Conservation (phyloP, 2,888 invertebrate genomes). For the Apodemia duryi region DNA sequence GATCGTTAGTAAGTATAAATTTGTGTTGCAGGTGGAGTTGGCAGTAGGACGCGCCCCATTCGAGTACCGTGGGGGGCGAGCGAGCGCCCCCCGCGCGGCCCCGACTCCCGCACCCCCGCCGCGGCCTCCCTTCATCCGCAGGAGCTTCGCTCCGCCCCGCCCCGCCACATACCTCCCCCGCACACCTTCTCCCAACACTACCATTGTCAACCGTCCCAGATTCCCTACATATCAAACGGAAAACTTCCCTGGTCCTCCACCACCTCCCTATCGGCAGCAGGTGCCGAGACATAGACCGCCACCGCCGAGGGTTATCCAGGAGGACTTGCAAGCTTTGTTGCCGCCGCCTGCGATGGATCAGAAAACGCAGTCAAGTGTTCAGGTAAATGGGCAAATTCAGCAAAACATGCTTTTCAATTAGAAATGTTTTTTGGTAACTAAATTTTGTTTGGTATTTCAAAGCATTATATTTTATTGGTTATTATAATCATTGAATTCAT, state of each 20-base stretch:
- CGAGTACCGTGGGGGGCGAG: conserved; percentile 55
- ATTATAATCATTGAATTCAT: too few species aligned
- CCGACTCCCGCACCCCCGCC: conserved; percentile 32
- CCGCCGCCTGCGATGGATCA: conserved; percentile 79
- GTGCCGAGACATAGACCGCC: conserved; percentile 37
- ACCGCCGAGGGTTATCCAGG: conserved; percentile 52
- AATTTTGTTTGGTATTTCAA: too few species aligned
- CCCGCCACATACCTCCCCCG: conserved; percentile 36
- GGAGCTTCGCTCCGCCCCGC: conserved; percentile 36
- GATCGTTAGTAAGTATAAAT: background rate
- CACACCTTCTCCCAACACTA: conserved; percentile 35
- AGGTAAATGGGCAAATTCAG: conserved; percentile 41
- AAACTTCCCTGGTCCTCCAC: conserved; percentile 38
- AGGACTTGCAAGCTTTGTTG: conserved; percentile 69
- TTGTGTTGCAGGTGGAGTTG: conserved; percentile 54
- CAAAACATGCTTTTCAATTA: too few species aligned
- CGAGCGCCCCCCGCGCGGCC: conserved; percentile 37
- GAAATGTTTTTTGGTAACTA: too few species aligned
- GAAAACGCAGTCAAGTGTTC: conserved; percentile 81
- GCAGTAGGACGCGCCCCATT: conserved; percentile 63
- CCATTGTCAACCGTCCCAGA: conserved; percentile 36
- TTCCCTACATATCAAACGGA: conserved; percentile 31
- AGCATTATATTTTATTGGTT: too few species aligned
- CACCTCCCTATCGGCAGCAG: conserved; percentile 41
- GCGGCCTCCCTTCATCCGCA: conserved; percentile 35